These are phyloP conservation scores for Brachypterus glaber DNA, from an alignment of 2,888 invertebrate genomes.

Conservation along the genomic window DNA sequence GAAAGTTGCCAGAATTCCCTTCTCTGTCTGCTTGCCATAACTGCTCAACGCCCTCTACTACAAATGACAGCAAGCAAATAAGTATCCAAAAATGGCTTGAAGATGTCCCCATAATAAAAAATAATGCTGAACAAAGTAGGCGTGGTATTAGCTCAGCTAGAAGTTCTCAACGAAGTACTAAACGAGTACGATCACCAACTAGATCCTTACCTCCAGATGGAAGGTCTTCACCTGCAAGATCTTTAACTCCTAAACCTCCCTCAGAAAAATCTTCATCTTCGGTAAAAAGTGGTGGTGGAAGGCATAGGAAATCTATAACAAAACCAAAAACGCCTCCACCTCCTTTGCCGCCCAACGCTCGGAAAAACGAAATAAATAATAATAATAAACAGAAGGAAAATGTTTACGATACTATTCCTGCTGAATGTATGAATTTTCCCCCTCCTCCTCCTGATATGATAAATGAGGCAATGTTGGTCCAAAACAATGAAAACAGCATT, in stretches of 20 bases:
- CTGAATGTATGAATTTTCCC: constrained; percentile 7
- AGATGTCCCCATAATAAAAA: constrained; percentile 49
- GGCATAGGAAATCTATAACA: constrained; percentile 24
- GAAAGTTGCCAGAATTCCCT: constrained; percentile 38
- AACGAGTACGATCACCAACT: constrained; percentile 32
- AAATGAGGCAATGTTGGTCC: constrained; percentile 54
- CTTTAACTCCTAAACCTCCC: constrained; percentile 27
- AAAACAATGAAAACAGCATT: constrained; percentile 29
- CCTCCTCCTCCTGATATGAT: constrained; percentile 51
- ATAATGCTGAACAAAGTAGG: constrained; percentile 9
- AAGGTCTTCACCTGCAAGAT: constrained; percentile 22
- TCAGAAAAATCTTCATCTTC: constrained; percentile 21
- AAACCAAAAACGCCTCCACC: constrained; percentile 33
- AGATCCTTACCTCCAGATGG: constrained; percentile 32
- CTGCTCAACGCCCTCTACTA: constrained; percentile 46
- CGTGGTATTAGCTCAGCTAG: not conserved
- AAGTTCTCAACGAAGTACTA: constrained; percentile 13
- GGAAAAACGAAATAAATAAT: constrained; percentile 26
- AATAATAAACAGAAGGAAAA: constrained; percentile 11
- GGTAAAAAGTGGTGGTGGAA: constrained; percentile 25
- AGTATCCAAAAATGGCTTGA: constrained; percentile 70
- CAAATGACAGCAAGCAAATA: constrained; percentile 61
- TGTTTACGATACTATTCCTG: constrained; percentile 10
- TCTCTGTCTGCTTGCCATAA: constrained; percentile 43
- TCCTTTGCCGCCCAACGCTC: constrained; percentile 37